Evolutionary conservation across 2,113 vertebrate species (phyloP), one percentile per base, ranked within the genome.

Genomic region (Gopherus evgoodei): DNA sequence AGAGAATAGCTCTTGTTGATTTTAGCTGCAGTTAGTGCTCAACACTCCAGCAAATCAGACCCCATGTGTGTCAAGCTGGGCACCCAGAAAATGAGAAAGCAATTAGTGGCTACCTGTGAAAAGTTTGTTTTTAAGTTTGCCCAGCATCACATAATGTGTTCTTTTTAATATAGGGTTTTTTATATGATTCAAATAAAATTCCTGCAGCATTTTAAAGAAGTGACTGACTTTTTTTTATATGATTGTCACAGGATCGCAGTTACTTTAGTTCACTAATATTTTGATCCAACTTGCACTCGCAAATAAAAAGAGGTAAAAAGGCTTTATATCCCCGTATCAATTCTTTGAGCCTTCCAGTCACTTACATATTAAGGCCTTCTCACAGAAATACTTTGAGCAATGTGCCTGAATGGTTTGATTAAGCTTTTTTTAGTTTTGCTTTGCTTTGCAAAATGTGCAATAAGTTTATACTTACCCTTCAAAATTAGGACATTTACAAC

Each of bases 161-260:
- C 86, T 57, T 72, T 72, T 38, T 11, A 38, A 72, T 72, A 4
- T 62, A 31, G 3, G 86, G 91, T 29, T 4, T 78, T 47, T n/a
- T 81, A 38, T 85, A 8, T 1, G 87, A 4, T 50, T 62, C 0
- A 5, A 24, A 9, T 62, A 52, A 44, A 79, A 81, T 52, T 88
- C 6, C 0, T 0, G 0, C 52, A 2, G 9, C 31, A 12, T 53
- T 92, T 91, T 13, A 47, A 27, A 25, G 42, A 44, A 27, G 42
- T 27, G 22, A 78, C 75, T 21, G 54, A 2, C 81, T 57, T 59
- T 57, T 25, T 57, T 27, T 31, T n/a, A n/a, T 19, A 72, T 38
- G n/a, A 14, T 83, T 59, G 42, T 69, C 16, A 27, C 12, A 6
- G 47, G 78, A 38, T 16, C 81, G 11, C 6, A 78, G 4, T 80